These are phyloP conservation scores for Melitaea athalia DNA, from an alignment of 2,888 invertebrate genomes.

Conservation along the genomic window DNA sequence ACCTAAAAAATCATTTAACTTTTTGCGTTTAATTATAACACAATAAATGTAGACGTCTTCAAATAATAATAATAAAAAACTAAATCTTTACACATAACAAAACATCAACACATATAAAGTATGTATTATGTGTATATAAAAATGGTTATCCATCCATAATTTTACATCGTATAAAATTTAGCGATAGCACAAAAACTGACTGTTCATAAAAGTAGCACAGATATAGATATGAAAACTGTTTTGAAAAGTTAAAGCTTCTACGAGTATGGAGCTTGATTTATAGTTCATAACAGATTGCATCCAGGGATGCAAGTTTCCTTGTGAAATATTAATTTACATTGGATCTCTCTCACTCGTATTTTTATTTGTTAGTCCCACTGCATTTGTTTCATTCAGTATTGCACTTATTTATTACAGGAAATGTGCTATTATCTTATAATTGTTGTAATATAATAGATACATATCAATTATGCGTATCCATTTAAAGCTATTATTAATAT, in stretches of 20 bases:
- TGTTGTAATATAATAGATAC: background rate
- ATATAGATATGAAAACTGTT: conserved; percentile 13
- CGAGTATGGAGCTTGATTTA: conserved; percentile 17
- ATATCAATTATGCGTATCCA: too few species aligned
- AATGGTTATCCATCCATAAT: too few species aligned
- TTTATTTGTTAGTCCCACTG: conserved; percentile 27
- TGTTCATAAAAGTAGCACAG: background rate
- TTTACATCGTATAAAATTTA: background rate
- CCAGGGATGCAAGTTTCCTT: conserved; percentile 29
- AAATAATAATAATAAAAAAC: too few species aligned
- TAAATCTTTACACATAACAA: background rate
- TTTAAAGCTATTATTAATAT: too few species aligned
- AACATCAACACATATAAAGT: too few species aligned
- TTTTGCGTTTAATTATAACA: too few species aligned
- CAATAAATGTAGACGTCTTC: too few species aligned
- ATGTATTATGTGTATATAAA: too few species aligned
- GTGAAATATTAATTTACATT: conserved; percentile 37
- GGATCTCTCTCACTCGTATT: conserved; percentile 27
- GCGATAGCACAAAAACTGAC: background rate
- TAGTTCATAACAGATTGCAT: conserved; percentile 27
- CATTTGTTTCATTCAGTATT: conserved; percentile 21
- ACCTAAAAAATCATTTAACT: too few species aligned
- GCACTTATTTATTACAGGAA: conserved; percentile 8
- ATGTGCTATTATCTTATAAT: background rate
- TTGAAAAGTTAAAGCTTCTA: conserved; percentile 12